Conservation (phyloP, 2,797 vertebrate species). For the Myotis daubentonii region DNA sequence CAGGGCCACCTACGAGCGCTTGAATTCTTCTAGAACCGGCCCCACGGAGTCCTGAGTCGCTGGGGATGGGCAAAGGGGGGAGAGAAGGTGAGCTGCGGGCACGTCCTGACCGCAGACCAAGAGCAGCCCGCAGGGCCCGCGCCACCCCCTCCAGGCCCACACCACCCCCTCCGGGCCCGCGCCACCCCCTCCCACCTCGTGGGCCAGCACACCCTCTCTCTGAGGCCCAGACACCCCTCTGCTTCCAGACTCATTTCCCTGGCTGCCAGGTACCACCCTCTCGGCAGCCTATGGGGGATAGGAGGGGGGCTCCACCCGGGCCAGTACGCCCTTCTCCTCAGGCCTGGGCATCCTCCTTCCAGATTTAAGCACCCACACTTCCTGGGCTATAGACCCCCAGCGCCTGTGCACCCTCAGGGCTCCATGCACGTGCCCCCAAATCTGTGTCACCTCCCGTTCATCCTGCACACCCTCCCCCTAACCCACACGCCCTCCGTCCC, state of each 20-base stretch:
- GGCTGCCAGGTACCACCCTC: neutral
- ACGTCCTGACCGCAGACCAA: neutral
- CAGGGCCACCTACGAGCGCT: conserved; percentile 62
- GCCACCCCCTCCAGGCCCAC: neutral
- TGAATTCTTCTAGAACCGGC: conserved; percentile 71
- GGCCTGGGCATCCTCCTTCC: neutral
- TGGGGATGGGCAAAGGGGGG: neutral
- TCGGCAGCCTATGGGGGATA: neutral
- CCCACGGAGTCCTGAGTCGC: conserved; percentile 48
- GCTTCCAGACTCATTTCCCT: neutral
- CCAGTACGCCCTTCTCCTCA: accelerated
- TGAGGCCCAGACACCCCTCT: no score
- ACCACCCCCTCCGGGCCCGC: neutral
- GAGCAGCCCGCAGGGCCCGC: neutral
- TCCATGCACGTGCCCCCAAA: neutral
- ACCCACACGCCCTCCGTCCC: no score
- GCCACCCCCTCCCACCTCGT: neutral
- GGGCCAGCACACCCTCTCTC: neutral
- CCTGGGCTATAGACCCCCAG: neutral
- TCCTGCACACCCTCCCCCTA: neutral
- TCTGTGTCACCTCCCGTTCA: neutral
- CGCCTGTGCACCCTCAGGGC: neutral
- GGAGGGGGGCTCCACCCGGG: no score
- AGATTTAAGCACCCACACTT: neutral
- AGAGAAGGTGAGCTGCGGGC: neutral